Conservation (phyloP, 2,797 vertebrate species). For the Poeciliopsis infans region DNA sequence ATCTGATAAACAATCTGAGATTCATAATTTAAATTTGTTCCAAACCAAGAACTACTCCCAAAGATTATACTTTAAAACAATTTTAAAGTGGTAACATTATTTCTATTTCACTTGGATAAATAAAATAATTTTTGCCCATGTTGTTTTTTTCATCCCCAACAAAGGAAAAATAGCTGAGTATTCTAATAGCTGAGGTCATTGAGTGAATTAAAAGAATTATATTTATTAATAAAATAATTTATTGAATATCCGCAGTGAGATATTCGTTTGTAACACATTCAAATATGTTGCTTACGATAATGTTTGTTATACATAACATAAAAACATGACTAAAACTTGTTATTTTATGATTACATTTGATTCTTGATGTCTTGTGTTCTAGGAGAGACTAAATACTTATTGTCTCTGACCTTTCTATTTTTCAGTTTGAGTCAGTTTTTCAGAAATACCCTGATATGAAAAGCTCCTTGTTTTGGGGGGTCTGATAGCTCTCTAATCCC, state of each 20-base stretch:
- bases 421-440: background rate
- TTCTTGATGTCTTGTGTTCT: background rate
- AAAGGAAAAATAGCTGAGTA: background rate
- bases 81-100: background rate
- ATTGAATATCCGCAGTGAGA: background rate
- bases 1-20: background rate
- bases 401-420: background rate
- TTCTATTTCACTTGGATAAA: background rate
- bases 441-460: constrained; percentile 12
- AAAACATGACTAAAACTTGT: background rate
- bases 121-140: background rate
- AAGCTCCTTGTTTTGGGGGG: constrained; percentile 27
- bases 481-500: constrained; percentile 65
- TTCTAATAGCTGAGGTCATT: background rate
- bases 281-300: background rate
- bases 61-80: background rate
- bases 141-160: background rate
- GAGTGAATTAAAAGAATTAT: background rate
- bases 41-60: background rate
- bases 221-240: background rate
- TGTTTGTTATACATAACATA: background rate
- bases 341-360: background rate
- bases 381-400: background rate
- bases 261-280: background rate
- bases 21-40: background rate